phyloP scores from a whole-genome alignment of 2,888 invertebrate species.

The Sericinus montela region DNA sequence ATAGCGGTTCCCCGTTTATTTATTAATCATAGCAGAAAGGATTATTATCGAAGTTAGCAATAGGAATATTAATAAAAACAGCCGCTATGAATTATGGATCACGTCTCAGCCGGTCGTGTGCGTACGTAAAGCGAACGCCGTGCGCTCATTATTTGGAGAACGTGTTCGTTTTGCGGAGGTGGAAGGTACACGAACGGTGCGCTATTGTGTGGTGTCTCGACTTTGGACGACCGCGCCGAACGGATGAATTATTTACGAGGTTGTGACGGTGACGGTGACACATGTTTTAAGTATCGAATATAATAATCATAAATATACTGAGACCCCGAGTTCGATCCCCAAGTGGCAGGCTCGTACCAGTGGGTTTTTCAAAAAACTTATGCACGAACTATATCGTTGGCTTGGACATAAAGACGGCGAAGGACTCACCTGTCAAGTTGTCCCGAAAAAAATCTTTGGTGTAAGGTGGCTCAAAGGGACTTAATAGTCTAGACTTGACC shows the following conservation, averaged over 20 bases:
- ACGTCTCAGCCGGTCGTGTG: neutral
- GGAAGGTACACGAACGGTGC: slow-evolving; percentile 8
- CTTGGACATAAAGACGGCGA: too few relatives aligned
- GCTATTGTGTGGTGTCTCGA: slow-evolving; percentile 5
- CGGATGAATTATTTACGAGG: slow-evolving; percentile 13
- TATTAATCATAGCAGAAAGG: too few relatives aligned
- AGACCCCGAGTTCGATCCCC: too few relatives aligned
- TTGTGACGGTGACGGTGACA: neutral
- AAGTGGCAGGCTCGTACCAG: too few relatives aligned
- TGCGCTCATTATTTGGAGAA: neutral
- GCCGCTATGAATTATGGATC: neutral
- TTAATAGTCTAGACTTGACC: too few relatives aligned
- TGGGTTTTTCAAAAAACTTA: too few relatives aligned
- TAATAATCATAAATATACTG: neutral
- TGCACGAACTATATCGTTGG: too few relatives aligned
- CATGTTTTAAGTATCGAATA: neutral
- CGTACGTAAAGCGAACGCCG: neutral
- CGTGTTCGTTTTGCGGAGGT: neutral
- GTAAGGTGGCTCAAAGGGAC: too few relatives aligned
- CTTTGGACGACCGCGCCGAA: neutral
- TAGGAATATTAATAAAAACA: slow-evolving; percentile 5
- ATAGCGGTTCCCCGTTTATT: too few relatives aligned
- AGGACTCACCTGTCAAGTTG: too few relatives aligned
- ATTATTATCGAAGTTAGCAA: neutral
- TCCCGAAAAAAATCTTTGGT: too few relatives aligned